Conservation (phyloP, 2,113 vertebrate species). For the Illadopsis cleaveri region DNA sequence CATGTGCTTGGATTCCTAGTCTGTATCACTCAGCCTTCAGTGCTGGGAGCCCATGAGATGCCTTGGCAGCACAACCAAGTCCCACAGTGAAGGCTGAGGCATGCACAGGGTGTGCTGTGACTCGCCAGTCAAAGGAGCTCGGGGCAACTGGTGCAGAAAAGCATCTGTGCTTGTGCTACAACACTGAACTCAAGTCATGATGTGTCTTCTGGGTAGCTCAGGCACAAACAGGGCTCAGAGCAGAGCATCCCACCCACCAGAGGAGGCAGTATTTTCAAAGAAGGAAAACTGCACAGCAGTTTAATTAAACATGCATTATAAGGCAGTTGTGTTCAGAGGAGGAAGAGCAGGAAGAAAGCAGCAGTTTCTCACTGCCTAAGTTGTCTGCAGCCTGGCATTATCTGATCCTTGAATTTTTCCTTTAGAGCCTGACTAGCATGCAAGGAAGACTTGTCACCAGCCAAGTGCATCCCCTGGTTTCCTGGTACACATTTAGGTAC, state of each 20-base stretch:
- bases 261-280: neutral
- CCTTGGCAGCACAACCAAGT: neutral
- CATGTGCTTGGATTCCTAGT: accelerated
- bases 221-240: neutral
- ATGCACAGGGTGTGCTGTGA: accelerated
- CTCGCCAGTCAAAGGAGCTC: accelerated
- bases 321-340: neutral
- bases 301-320: neutral
- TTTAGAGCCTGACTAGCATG: neutral
- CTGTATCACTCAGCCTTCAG: neutral
- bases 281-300: neutral
- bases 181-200: neutral
- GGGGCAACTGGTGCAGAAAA: neutral
- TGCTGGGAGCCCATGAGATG: neutral
- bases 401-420: neutral
- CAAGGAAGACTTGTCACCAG: neutral
- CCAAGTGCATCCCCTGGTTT: neutral
- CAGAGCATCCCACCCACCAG: neutral
- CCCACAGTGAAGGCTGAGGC: neutral
- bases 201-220: neutral
- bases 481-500: neutral
- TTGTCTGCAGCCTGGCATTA: neutral
- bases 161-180: neutral
- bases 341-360: neutral
- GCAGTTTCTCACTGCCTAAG: neutral